phyloP scores from a whole-genome alignment of 2,888 invertebrate species.

The Acrobasis suavella region DNA sequence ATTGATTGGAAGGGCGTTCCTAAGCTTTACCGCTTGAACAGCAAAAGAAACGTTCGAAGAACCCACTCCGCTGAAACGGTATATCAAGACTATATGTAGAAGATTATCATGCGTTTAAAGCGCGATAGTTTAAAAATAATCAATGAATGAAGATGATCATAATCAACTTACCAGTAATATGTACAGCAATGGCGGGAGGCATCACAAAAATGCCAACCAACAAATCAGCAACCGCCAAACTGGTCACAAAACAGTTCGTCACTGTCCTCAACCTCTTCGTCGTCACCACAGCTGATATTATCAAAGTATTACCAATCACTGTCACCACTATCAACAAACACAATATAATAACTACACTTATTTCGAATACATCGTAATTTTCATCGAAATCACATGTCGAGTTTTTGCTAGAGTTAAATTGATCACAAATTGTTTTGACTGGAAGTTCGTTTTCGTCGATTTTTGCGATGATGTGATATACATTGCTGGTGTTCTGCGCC shows the following conservation, averaged over 20 bases:
- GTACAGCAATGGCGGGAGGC: conserved; percentile 96
- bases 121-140: no score
- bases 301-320: conserved; percentile 93
- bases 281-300: conserved; percentile 94
- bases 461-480: conserved; percentile 53
- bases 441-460: conserved; percentile 37
- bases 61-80: no score
- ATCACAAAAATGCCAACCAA: conserved; percentile 96
- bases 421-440: conserved; percentile 37
- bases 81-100: no score
- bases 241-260: conserved; percentile 97
- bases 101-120: no score
- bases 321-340: conserved; percentile 87
- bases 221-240: conserved; percentile 95
- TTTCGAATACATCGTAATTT: conserved; percentile 72
- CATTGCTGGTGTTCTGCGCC: conserved; percentile 53
- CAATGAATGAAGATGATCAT: not conserved
- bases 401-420: conserved; percentile 30
- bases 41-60: no score
- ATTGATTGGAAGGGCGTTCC: no score
- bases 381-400: conserved; percentile 36
- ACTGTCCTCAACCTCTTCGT: conserved; percentile 94
- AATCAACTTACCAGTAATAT: conserved; percentile 87
- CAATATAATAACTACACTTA: conserved; percentile 84
- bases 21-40: no score